These are phyloP conservation scores for Elgaria multicarinata DNA, from an alignment of 2,113 vertebrate species.

Conservation along the genomic window DNA sequence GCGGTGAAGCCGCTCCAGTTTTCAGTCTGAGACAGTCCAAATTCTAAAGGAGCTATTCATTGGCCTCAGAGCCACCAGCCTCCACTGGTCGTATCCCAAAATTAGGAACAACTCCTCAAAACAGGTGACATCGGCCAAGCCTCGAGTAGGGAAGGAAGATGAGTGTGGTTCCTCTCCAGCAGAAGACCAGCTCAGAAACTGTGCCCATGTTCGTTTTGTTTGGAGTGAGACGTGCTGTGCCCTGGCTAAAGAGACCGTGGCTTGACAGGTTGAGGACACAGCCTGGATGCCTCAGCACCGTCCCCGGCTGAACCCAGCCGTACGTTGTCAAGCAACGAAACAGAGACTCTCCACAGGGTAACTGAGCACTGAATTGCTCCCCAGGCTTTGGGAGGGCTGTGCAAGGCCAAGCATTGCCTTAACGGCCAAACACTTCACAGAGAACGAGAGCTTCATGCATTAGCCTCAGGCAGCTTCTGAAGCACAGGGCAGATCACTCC, in stretches of 20 bases:
- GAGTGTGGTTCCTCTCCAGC: not conserved
- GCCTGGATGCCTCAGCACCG: not conserved
- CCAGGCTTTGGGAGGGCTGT: not conserved
- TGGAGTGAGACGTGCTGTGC: slow-evolving; percentile 8
- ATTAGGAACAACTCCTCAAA: not conserved
- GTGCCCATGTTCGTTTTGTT: not conserved
- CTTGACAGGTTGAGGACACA: not conserved
- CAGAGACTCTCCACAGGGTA: slow-evolving; percentile 20
- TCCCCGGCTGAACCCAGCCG: not conserved
- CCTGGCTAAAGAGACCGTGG: not conserved
- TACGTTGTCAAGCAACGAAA: not conserved
- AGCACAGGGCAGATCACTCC: not conserved
- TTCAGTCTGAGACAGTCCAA: no score
- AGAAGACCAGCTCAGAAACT: not conserved
- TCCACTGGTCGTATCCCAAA: not conserved
- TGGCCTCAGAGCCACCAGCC: no score
- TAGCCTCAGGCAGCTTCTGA: not conserved
- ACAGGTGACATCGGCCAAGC: not conserved
- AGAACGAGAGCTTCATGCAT: not conserved
- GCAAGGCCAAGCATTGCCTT: not conserved
- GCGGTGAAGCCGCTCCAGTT: no score
- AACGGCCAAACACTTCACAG: not conserved
- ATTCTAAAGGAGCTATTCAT: no score
- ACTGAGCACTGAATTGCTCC: not conserved
- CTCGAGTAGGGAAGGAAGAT: not conserved